Evolutionary conservation across 2,113 vertebrate genomes (phyloP).

Genomic region (Hyperopisus bebe): DNA sequence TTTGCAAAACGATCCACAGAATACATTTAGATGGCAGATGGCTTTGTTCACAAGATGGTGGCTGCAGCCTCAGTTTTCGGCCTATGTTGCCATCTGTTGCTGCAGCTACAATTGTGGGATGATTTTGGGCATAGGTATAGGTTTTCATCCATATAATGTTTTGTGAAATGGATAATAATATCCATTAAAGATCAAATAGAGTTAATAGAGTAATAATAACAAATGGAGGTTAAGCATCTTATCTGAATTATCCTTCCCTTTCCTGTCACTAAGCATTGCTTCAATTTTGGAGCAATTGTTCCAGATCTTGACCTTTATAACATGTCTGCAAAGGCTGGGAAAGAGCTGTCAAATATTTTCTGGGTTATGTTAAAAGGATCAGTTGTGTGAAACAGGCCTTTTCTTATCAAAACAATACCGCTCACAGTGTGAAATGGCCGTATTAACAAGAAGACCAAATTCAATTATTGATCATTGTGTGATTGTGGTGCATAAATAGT

Average conservation of each 20-base stretch:
- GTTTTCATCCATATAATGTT: too few relatives aligned
- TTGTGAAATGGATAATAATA: too few relatives aligned
- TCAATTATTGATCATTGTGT: too few relatives aligned
- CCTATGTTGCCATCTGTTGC: not conserved
- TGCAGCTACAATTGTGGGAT: too few relatives aligned
- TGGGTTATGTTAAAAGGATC: not conserved
- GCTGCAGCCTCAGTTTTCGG: not conserved
- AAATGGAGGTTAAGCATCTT: too few relatives aligned
- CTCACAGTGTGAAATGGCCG: too few relatives aligned
- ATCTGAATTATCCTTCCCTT: not conserved
- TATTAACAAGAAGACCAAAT: too few relatives aligned
- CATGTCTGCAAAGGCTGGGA: not conserved
- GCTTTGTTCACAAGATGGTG: not conserved
- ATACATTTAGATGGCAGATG: not conserved
- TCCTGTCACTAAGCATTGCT: not conserved
- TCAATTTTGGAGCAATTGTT: not conserved
- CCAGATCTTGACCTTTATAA: not conserved
- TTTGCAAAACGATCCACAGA: not conserved
- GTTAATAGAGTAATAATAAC: too few relatives aligned
- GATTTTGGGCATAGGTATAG: too few relatives aligned
- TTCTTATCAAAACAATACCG: not conserved
- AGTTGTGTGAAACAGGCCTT: not conserved
- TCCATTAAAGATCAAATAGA: too few relatives aligned
- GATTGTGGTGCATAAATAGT: too few relatives aligned
- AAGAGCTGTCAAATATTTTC: not conserved